Conservation (phyloP, 2,797 vertebrate genomes). For the Oreonectes daqikongensis region DNA sequence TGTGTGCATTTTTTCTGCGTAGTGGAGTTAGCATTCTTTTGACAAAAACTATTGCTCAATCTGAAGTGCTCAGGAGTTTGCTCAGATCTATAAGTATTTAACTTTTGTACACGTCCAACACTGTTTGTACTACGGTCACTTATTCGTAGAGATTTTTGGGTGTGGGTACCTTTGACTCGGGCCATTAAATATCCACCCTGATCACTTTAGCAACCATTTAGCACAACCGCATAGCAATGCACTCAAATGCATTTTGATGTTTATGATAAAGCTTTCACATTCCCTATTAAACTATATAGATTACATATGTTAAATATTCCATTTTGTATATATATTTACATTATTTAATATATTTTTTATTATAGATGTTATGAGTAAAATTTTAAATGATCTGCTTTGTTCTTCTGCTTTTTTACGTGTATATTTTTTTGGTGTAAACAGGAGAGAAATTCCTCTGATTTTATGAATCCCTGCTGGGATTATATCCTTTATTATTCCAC, state of each 20-base stretch:
- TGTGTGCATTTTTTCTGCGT: neutral
- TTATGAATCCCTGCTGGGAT: slow-evolving; percentile 32
- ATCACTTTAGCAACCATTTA: neutral
- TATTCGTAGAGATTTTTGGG: neutral
- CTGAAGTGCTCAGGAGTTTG: neutral
- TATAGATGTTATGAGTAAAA: neutral
- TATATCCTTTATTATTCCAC: slow-evolving; percentile 43
- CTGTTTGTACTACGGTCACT: too few relatives aligned
- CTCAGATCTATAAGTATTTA: neutral
- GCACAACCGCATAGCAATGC: neutral
- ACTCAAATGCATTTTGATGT: neutral
- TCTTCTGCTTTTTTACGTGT: slow-evolving; percentile 18
- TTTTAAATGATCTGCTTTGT: slow-evolving; percentile 28
- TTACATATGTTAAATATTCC: neutral
- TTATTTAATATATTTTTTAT: neutral
- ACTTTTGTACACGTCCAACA: too few relatives aligned
- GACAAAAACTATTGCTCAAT: neutral
- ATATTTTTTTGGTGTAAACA: slow-evolving; percentile 25
- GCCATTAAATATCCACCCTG: neutral
- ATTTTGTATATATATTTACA: too few relatives aligned
- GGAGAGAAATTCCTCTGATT: slow-evolving; percentile 42
- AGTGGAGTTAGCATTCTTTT: neutral
- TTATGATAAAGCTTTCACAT: neutral
- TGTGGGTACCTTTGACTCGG: neutral
- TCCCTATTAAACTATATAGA: neutral